A percentile compares a stretch with the other conserved stretches of the same genome.
Evolutionary conservation across 2,113 vertebrate genomes (phyloP).

Genomic region (Tupaia tana): DNA sequence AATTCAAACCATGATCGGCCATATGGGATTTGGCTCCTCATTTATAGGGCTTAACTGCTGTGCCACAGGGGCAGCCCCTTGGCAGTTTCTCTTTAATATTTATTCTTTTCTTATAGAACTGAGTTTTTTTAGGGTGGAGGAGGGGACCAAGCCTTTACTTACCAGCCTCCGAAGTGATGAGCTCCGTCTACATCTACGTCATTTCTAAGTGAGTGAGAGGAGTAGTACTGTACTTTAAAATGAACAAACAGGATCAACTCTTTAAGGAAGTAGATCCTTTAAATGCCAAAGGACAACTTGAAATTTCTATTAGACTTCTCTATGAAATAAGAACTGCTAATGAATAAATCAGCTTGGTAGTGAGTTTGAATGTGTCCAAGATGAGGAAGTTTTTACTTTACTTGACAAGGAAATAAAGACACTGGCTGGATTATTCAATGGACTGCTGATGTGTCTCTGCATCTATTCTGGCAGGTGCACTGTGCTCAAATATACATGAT

Average conservation of each 20-base stretch:
- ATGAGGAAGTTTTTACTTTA: constrained; percentile 74
- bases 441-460: constrained; percentile 56
- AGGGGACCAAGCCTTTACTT: background rate
- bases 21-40: too few species aligned
- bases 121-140: background rate
- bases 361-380: constrained; percentile 60
- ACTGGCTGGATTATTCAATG: constrained; percentile 73
- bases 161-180: constrained; percentile 30
- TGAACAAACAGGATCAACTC: constrained; percentile 40
- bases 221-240: constrained; percentile 26
- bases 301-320: constrained; percentile 49
- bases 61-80: background rate
- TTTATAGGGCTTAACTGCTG: too few species aligned
- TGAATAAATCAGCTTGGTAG: constrained; percentile 56
- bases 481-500: constrained; percentile 78
- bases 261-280: constrained; percentile 30
- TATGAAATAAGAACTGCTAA: constrained; percentile 46
- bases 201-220: constrained; percentile 30
- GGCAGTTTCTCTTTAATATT: background rate
- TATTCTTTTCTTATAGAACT: background rate
- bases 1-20: too few species aligned
- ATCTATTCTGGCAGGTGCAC: constrained; percentile 69
- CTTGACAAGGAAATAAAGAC: constrained; percentile 77
- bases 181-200: background rate
- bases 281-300: constrained; percentile 63